Evolutionary conservation across 1,140 invertebrate species (phyloP), one percentile per base, ranked within the genome.

Genomic region (Piezodorus guildinii): DNA sequence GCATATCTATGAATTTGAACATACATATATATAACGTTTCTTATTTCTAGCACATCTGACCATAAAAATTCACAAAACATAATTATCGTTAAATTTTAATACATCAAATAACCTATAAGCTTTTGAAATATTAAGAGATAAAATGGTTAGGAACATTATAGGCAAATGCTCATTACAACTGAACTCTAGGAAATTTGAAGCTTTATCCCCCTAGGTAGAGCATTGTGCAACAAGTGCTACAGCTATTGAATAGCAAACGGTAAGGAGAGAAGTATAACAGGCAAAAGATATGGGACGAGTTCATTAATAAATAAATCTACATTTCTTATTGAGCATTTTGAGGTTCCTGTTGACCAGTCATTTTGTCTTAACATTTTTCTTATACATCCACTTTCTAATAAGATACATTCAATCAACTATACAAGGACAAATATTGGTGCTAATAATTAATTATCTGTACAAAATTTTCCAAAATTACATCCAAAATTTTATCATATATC

Each of bases 271-370:
- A 56, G 52, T 27, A 9, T 16, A 27, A 23, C 14, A 56, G 23
- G 19, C 23, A 56, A 49, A 25, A 56, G 52, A 56, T 25, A 56
- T 23, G 10, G 52, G 23, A 56, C 15, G 23, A 23, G 52, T 23
- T 25, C 23, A 56, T 49, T 56, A 56, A 56, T 56, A 56, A 56
- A 56, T 56, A 56, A 56, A 56, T 23, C 52, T 56, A 56, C 52
- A 56, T 56, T 56, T 56, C 52, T 23, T 23, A 56, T 56, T 56
- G 52, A 56, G 52, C 52, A 56, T 56, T 56, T 56, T 56, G 52
- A 56, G 52, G 52, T 56, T 56, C 23, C 52, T 25, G 52, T 56
- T 56, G 23, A 56, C 52, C 52, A 56, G 52, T 56, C 52, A 25
- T 56, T 56, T 56, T 56, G 52, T 56, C 52, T 56, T 56, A 23